phyloP scores from a whole-genome alignment of 2,888 invertebrate species.

The Ellobium chinense region DNA sequence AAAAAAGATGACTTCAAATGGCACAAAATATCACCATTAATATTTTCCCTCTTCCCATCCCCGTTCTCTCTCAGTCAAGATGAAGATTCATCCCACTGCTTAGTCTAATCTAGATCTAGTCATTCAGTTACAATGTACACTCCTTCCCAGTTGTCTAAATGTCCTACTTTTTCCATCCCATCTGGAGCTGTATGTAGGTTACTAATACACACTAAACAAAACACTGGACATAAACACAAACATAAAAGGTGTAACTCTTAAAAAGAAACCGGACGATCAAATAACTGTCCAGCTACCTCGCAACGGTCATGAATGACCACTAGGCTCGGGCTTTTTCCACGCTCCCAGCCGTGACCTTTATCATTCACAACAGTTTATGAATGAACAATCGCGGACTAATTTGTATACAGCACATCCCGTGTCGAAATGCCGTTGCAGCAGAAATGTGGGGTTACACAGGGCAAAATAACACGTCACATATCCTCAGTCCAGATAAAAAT shows the following conservation, averaged over 20 bases:
- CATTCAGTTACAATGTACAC: slow-evolving; percentile 19
- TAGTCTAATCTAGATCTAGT: too few species aligned
- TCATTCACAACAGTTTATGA: slow-evolving; percentile 58
- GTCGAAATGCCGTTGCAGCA: slow-evolving; percentile 39
- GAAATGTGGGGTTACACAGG: not conserved
- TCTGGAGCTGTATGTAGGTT: not conserved
- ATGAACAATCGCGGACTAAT: slow-evolving; percentile 53
- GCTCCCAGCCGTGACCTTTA: slow-evolving; percentile 52
- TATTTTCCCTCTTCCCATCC: too few species aligned
- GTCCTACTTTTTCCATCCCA: slow-evolving; percentile 33
- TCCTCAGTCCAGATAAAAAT: not conserved
- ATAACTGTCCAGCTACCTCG: not conserved
- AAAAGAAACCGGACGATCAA: not conserved
- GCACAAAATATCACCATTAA: too few species aligned
- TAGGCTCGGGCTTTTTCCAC: slow-evolving; percentile 41
- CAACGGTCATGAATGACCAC: slow-evolving; percentile 46
- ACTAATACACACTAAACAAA: not conserved
- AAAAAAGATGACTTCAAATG: too few species aligned
- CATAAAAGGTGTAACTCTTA: not conserved
- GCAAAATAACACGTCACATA: not conserved
- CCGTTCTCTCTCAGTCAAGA: too few species aligned
- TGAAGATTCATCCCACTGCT: too few species aligned
- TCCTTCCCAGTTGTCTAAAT: not conserved
- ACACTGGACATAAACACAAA: not conserved
- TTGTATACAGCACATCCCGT: slow-evolving; percentile 43